A percentile compares a stretch with the other conserved stretches of the same genome.
These are phyloP conservation scores for Sminthurinus aureus DNA, from an alignment of 2,888 invertebrate species.

Conservation along the genomic window DNA sequence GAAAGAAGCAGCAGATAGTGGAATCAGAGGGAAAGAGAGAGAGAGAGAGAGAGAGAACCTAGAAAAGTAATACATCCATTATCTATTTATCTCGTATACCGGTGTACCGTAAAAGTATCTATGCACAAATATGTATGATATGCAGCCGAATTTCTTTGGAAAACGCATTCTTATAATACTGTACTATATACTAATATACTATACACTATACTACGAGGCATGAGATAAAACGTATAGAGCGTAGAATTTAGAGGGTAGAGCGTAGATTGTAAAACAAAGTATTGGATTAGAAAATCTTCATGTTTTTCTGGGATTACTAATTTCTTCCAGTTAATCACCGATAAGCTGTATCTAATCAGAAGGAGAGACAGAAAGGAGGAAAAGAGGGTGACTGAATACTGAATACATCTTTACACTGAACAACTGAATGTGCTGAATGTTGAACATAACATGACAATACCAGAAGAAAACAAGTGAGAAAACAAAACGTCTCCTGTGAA, in stretches of 20 bases:
- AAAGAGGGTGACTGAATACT: neutral
- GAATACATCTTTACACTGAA: no score
- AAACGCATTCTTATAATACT: neutral
- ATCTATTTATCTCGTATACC: constrained; percentile 6
- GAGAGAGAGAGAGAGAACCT: neutral
- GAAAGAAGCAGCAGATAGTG: neutral
- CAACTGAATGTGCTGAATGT: no score
- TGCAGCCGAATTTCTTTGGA: no score
- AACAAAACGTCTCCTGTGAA: neutral
- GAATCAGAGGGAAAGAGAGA: constrained; percentile 17
- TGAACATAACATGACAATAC: neutral
- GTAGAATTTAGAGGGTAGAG: no score
- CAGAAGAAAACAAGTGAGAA: neutral
- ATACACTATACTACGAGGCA: neutral
- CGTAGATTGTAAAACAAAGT: no score
- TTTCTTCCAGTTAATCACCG: constrained; percentile 47
- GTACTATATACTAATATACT: neutral
- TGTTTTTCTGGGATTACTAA: constrained; percentile 31
- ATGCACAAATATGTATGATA: neutral
- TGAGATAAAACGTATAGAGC: no score
- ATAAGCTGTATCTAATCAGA: constrained; percentile 44
- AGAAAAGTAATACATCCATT: constrained; percentile 7
- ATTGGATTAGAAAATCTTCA: neutral
- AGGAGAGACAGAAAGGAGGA: neutral
- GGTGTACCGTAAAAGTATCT: no score